Evolutionary conservation across 2,888 invertebrate species (phyloP).

Genomic region (Epinotia nisella): DNA sequence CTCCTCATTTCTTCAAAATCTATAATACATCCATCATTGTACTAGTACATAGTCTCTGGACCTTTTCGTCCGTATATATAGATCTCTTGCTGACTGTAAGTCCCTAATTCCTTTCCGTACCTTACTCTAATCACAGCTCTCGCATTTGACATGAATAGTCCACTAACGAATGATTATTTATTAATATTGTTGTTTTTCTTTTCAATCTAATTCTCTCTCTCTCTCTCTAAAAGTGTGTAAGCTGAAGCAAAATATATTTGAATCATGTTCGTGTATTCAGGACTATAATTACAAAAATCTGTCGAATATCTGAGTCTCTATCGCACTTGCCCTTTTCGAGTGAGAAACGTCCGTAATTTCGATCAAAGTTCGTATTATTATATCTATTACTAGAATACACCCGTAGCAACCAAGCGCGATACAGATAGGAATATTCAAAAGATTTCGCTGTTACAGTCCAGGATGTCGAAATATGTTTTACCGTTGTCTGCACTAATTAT

Average conservation of each 20-base stretch:
- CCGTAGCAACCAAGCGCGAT: too few relatives aligned
- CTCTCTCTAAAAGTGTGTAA: background rate
- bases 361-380: too few relatives aligned
- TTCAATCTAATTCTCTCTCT: background rate
- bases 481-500: too few relatives aligned
- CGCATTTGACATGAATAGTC: conserved; percentile 15
- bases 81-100: background rate
- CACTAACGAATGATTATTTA: background rate
- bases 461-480: too few relatives aligned
- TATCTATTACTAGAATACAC: too few relatives aligned
- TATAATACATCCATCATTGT: background rate
- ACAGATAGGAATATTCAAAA: too few relatives aligned
- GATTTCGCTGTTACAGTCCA: too few relatives aligned
- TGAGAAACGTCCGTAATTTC: too few relatives aligned
- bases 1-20: background rate
- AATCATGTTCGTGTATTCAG: background rate
- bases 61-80: background rate
- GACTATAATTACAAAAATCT: too few relatives aligned
- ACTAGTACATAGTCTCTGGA: too few relatives aligned
- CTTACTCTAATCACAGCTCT: conserved; percentile 46
- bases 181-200: background rate
- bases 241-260: background rate
- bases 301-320: too few relatives aligned
- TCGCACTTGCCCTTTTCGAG: too few relatives aligned
- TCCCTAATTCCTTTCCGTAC: background rate